These are phyloP conservation scores for Athalia circularis DNA, from an alignment of 2,888 invertebrate species.

Conservation along the genomic window DNA sequence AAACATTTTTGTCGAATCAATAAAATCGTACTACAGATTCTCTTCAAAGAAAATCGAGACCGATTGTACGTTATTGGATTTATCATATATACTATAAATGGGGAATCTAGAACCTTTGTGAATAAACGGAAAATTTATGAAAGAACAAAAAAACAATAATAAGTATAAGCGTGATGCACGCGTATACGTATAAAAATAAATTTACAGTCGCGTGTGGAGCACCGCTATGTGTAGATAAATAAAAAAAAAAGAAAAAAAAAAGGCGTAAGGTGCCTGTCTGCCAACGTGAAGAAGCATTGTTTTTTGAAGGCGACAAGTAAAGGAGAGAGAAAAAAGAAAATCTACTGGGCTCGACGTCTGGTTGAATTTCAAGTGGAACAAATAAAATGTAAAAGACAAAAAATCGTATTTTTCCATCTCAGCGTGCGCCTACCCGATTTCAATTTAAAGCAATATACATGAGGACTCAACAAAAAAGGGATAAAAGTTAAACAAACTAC, in stretches of 20 bases:
- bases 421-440: not conserved
- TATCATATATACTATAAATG: not conserved
- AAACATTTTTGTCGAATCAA: constrained; percentile 31
- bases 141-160: constrained; percentile 9
- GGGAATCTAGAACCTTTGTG: not conserved
- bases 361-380: not conserved
- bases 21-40: constrained; percentile 16
- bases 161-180: not conserved
- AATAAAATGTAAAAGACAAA: not conserved
- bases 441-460: not conserved
- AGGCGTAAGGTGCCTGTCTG: not conserved
- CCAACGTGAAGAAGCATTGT: not conserved
- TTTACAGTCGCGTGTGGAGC: not conserved
- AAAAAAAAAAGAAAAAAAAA: not conserved
- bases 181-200: not conserved
- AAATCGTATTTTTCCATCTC: not conserved
- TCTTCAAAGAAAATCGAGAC: constrained; percentile 32
- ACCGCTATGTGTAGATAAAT: not conserved
- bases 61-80: constrained; percentile 27
- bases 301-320: not conserved
- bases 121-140: constrained; percentile 30
- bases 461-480: not conserved
- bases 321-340: not conserved
- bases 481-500: too few relatives aligned
- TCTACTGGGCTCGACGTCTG: not conserved